A percentile compares a stretch with the other conserved stretches of the same genome.
phyloP scores from a whole-genome alignment of 2,113 vertebrate genomes.

The Uria lomvia region DNA sequence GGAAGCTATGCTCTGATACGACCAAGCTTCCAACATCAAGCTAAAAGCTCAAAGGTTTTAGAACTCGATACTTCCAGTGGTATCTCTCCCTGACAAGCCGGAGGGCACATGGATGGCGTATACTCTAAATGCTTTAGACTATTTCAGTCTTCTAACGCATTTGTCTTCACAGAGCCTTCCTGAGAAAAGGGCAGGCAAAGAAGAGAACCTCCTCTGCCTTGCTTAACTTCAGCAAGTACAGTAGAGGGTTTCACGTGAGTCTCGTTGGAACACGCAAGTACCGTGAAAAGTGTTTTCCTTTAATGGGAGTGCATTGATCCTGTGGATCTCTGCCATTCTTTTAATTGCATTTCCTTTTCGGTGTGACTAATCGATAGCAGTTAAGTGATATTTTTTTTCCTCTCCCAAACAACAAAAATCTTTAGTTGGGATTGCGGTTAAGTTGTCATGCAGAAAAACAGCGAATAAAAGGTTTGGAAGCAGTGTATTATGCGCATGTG shows the following conservation, averaged over 20 bases:
- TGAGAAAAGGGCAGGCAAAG: neutral
- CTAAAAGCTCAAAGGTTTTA: neutral
- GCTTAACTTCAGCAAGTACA: neutral
- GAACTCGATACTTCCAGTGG: neutral
- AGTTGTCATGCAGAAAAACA: neutral
- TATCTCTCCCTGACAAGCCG: neutral
- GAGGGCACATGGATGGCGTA: neutral
- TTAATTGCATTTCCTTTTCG: neutral
- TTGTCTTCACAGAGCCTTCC: too few species aligned
- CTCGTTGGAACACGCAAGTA: neutral
- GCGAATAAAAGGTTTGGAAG: neutral
- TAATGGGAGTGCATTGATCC: neutral
- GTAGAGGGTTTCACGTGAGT: neutral
- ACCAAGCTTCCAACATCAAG: neutral
- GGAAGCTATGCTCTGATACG: neutral
- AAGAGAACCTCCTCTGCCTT: neutral
- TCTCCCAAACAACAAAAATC: neutral
- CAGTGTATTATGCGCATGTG: fast-evolving
- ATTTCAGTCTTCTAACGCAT: neutral
- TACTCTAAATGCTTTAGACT: neutral
- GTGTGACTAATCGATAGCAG: neutral
- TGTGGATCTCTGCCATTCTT: neutral
- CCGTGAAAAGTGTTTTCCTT: neutral
- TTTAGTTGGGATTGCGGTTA: neutral
- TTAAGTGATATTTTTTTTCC: neutral